phyloP scores from a whole-genome alignment of 2,888 invertebrate genomes.

The Amiota minor region DNA sequence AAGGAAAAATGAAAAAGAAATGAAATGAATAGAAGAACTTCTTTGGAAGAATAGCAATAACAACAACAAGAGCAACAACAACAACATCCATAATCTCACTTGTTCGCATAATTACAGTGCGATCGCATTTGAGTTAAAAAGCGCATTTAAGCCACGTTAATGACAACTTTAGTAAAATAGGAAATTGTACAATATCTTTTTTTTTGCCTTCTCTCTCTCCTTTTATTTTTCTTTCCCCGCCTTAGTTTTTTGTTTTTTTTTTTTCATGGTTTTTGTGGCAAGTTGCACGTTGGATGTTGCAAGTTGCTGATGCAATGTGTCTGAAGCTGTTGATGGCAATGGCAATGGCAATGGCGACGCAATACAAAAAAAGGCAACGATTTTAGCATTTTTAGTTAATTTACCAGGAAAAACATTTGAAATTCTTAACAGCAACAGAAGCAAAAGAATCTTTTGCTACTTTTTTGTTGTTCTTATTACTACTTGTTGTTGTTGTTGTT shows the following conservation, averaged over 20 bases:
- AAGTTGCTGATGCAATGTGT: not conserved
- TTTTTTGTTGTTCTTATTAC: constrained; percentile 16
- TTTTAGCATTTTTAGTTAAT: constrained; percentile 72
- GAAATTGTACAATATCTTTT: constrained; percentile 47
- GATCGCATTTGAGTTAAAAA: constrained; percentile 42
- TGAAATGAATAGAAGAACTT: not conserved
- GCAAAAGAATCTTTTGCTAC: constrained; percentile 33
- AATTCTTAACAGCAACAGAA: constrained; percentile 57
- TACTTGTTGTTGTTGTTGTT: constrained; percentile 24
- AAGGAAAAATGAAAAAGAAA: not conserved
- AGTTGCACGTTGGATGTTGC: not conserved
- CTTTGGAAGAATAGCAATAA: not conserved
- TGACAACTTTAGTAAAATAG: constrained; percentile 57
- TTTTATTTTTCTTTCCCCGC: not conserved
- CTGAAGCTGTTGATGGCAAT: not conserved
- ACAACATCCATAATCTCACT: constrained; percentile 41
- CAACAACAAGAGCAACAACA: not conserved
- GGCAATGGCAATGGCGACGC: constrained; percentile 10
- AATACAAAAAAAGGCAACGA: constrained; percentile 47
- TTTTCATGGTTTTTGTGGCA: not conserved
- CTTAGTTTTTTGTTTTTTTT: not conserved
- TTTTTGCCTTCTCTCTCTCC: not conserved
- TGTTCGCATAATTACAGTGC: constrained; percentile 48
- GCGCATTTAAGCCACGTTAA: constrained; percentile 51
- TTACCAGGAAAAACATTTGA: constrained; percentile 65